Conservation (phyloP, 2,797 vertebrate species). For the Pangasius sanitwongsei region DNA sequence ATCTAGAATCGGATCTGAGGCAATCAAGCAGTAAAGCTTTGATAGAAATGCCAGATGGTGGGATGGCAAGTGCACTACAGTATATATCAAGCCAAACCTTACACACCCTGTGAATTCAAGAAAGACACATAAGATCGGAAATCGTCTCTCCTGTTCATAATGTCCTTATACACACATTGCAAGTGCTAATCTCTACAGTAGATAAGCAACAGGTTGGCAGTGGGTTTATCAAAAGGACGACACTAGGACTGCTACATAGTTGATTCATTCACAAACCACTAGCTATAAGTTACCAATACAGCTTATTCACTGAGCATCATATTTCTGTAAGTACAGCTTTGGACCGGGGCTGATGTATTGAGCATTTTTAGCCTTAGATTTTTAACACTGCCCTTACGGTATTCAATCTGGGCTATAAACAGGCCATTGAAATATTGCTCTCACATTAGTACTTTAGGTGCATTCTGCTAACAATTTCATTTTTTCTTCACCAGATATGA, state of each 20-base stretch:
- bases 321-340: conserved; percentile 21
- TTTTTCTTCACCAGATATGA: not conserved
- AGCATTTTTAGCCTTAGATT: not conserved
- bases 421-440: not conserved
- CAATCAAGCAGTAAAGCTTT: conserved; percentile 51
- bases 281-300: not conserved
- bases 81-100: conserved; percentile 21
- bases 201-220: conserved; percentile 8
- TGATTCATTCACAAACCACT: conserved; percentile 18
- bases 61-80: conserved; percentile 16
- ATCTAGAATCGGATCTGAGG: conserved; percentile 56
- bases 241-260: conserved; percentile 6
- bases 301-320: not conserved
- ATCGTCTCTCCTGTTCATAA: not conserved
- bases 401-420: not conserved
- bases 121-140: conserved; percentile 22
- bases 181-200: conserved; percentile 24
- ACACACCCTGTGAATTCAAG: conserved; percentile 37
- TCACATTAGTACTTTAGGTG: not conserved
- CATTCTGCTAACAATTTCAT: conserved; percentile 5
- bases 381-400: not conserved
- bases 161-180: not conserved
- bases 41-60: conserved; percentile 50
- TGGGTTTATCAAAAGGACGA: conserved; percentile 33
- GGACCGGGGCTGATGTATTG: not conserved